phyloP scores from a whole-genome alignment of 37 sponge, comb jelly and placozoan species.

The Amphimedon queenslandica region DNA sequence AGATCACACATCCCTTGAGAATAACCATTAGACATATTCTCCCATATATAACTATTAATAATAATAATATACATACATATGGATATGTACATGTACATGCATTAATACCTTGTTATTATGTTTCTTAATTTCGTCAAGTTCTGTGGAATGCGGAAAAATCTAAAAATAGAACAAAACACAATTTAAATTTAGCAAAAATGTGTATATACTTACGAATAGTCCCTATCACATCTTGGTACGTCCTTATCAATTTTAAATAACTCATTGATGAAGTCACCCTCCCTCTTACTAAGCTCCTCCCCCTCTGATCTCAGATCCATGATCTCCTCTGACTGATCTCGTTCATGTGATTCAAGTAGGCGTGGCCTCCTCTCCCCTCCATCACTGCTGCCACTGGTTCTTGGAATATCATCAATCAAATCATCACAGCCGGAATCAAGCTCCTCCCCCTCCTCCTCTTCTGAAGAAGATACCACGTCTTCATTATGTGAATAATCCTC shows the following conservation, averaged over 20 bases:
- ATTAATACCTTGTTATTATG: slow-evolving; percentile 43
- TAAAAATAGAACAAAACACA: neutral
- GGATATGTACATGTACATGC: neutral
- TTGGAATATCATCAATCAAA: neutral
- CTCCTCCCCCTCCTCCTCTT: neutral
- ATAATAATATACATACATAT: neutral
- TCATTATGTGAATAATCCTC: neutral
- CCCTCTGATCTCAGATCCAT: slow-evolving; percentile 4
- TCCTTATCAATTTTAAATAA: slow-evolving; percentile 90
- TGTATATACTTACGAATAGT: slow-evolving; percentile 53
- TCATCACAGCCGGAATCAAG: too few species aligned
- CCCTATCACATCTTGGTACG: slow-evolving; percentile 90
- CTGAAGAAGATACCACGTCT: neutral
- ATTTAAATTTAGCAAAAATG: neutral
- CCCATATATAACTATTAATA: slow-evolving; percentile 75
- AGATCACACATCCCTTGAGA: slow-evolving; percentile 97
- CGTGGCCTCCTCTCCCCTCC: neutral
- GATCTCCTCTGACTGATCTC: neutral
- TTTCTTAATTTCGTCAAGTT: slow-evolving; percentile 67
- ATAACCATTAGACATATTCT: slow-evolving; percentile 58
- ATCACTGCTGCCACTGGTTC: neutral
- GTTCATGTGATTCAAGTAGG: neutral
- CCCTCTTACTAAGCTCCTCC: neutral
- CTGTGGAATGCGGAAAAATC: neutral
- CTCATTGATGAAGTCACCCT: slow-evolving; percentile 32